Percentiles rank a stretch among this genome's conserved stretches.
Evolutionary conservation across 2,797 vertebrate species (phyloP).

Genomic region (Apogon hyalosoma): DNA sequence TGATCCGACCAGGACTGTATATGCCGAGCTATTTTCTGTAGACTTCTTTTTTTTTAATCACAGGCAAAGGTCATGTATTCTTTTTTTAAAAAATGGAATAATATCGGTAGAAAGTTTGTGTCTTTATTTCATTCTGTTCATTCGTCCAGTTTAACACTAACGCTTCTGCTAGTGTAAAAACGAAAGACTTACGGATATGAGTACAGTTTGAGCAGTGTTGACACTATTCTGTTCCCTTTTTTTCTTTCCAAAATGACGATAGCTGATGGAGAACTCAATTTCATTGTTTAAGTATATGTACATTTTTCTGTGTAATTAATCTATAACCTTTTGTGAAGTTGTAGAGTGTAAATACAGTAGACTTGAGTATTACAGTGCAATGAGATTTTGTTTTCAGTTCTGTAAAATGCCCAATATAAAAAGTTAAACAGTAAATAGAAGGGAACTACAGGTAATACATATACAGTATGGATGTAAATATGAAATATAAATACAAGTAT

Average conservation of each 20-base stretch:
- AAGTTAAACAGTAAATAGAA: no score
- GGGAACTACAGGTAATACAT: no score
- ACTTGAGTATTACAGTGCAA: no score
- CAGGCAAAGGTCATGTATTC: background rate
- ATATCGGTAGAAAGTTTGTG: slow-evolving; percentile 10
- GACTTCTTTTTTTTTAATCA: background rate
- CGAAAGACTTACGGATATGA: slow-evolving; percentile 2
- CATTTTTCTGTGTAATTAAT: background rate
- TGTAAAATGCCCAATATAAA: no score
- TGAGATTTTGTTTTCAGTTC: no score
- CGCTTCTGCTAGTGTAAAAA: background rate
- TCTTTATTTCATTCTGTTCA: background rate
- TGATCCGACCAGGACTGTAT: slow-evolving; percentile 33
- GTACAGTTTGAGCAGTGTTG: background rate
- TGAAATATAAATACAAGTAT: no score
- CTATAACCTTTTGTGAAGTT: background rate
- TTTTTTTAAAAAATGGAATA: background rate
- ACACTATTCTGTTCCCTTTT: background rate
- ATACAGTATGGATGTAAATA: no score
- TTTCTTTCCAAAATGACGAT: background rate
- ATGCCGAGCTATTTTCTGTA: background rate
- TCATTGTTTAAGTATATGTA: background rate
- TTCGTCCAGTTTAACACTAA: background rate
- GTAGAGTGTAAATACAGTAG: no score
- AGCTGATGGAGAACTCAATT: background rate